Base-by-base conservation (phyloP, 2,113 vertebrate genomes). In the Chlorodrepanis virens region DNA sequence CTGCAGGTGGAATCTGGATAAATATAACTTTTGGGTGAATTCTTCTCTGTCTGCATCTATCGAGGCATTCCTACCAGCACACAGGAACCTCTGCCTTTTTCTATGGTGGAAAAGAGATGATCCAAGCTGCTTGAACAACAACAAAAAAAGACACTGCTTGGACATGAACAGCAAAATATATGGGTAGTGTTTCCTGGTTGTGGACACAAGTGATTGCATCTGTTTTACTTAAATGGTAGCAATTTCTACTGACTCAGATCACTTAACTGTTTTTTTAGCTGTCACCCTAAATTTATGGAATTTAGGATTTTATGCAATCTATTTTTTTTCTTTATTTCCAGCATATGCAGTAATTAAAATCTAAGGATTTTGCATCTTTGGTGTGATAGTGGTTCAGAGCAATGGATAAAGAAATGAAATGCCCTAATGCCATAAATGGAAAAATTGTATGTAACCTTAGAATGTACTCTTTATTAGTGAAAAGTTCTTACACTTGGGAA, bases 341-440 rank as follows among this genome's bases (percentile, higher is more conserved):
- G 74, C 9, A 64, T 53, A 69, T 8, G 6, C 45, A 91, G 52
- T 57, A 40, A 90, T 42, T 86, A 37, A 79, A 57, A 95, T 90
- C n/a, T 53, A 93, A 96, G 12, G 27, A 79, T 52, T 88, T 94
- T 87, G 23, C 15, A 72, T 50, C 45, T 49, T 75, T 84, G 63
- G n/a, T 47, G 10, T 37, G 42, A 28, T 76, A n/a, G n/a, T 37
- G 39, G 5, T 29, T 74, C 69, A 92, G 68, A 29, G 9, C 5
- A 84, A 40, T 19, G 31, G 33, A 50, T 39, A 75, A 94, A 78
- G 59, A 89, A 84, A 81, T 24, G 54, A 67, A 88, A 88, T 75
- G 12, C 2, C 11, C 10, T 44, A 57, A 12, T 91, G 21, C 13
- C 25, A 61, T 80, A 42, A 87, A 64, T 33, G 57, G 61, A 11